Evolutionary conservation across 1,140 invertebrate genomes (phyloP).

Genomic region (Drosophila pectinifera): DNA sequence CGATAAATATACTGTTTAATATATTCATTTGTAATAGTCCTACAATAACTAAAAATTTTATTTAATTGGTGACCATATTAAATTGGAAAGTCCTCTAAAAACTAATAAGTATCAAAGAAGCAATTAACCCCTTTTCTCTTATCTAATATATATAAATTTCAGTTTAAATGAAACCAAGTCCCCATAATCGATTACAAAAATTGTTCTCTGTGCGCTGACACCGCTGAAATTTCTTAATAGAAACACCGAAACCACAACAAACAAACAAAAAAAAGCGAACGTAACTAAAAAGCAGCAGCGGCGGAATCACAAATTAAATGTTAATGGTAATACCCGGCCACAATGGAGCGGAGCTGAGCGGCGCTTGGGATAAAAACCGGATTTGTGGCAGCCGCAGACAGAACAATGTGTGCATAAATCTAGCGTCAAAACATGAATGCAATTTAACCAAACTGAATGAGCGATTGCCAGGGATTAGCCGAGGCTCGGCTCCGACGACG

Average conservation of each 20-base stretch:
- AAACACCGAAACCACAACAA: constrained; percentile 59
- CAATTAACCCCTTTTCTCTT: background rate
- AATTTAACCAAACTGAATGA: constrained; percentile 70
- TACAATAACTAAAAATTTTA: background rate
- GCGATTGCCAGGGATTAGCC: constrained; percentile 71
- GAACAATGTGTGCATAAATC: constrained; percentile 81
- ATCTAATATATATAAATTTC: background rate
- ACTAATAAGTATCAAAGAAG: background rate
- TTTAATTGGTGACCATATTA: background rate
- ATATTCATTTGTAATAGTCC: background rate
- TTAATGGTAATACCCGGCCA: constrained; percentile 64
- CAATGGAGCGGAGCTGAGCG: constrained; percentile 28
- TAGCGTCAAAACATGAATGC: constrained; percentile 72
- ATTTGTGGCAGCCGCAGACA: constrained; percentile 67
- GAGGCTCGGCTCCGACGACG: constrained; percentile 4
- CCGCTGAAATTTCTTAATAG: constrained; percentile 76
- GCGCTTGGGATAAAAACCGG: constrained; percentile 62
- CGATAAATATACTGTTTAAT: too few species aligned
- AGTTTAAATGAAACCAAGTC: background rate
- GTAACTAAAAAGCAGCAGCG: constrained; percentile 50
- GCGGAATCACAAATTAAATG: constrained; percentile 73
- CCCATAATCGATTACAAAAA: background rate
- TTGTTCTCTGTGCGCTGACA: constrained; percentile 34
- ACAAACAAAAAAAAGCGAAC: constrained; percentile 33
- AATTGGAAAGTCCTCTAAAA: background rate